A percentile compares a stretch with the other conserved stretches of the same genome.
phyloP scores from a whole-genome alignment of 2,113 vertebrate species.

The Amphiprion percula region DNA sequence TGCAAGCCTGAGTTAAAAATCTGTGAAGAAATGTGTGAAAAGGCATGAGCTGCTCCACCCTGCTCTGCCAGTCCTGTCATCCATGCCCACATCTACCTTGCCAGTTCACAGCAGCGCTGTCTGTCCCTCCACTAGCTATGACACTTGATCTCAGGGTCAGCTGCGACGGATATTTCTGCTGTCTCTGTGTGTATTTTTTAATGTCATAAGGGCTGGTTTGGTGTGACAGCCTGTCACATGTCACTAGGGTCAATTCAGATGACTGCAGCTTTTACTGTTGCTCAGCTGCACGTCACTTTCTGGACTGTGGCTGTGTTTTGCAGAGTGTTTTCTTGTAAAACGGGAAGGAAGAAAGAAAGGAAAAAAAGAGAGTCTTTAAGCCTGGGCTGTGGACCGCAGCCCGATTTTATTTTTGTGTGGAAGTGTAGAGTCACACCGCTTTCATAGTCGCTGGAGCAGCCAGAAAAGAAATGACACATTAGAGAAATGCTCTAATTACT shows the following conservation, averaged over 20 bases:
- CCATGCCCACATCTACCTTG: constrained; percentile 43
- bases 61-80: constrained; percentile 20
- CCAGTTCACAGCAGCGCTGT: constrained; percentile 34
- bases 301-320: constrained; percentile 26
- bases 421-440: constrained; percentile 23
- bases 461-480: constrained; percentile 9
- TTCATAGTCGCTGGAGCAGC: constrained; percentile 7
- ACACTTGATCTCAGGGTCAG: constrained; percentile 84
- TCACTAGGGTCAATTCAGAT: constrained; percentile 67
- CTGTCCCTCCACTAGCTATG: constrained; percentile 56
- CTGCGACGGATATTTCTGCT: constrained; percentile 81
- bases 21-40: constrained; percentile 48
- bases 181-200: constrained; percentile 71
- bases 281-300: constrained; percentile 41
- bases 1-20: constrained; percentile 39
- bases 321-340: constrained; percentile 39
- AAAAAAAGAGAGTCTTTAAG: constrained; percentile 9
- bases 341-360: not conserved
- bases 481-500: constrained; percentile 26
- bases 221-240: constrained; percentile 79
- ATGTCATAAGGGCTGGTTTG: constrained; percentile 76
- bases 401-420: constrained; percentile 19
- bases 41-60: constrained; percentile 39
- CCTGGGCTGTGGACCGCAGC: constrained; percentile 4
- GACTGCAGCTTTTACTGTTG: constrained; percentile 58